Evolutionary conservation across 2,888 invertebrate species (phyloP), one percentile per base, ranked within the genome.

Genomic region (Trachelus troglodyta): DNA sequence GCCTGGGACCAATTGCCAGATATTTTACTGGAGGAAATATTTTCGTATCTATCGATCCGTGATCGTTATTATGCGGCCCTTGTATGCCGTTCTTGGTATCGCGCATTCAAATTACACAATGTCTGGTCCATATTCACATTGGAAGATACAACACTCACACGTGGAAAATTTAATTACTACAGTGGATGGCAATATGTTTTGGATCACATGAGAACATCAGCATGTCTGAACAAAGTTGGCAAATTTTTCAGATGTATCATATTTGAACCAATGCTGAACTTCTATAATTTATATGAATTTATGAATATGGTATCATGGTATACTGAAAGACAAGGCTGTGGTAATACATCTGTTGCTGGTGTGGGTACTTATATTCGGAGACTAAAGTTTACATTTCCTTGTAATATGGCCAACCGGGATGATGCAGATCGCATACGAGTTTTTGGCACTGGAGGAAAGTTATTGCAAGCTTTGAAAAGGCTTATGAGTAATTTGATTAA

Each of bases 221-320:
- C 94, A 80, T 96, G 96, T 84, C 92, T 97, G 69, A 93, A 94
- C 73, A 93, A 94, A 81, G 94, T 96, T 34, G 96, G 96, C 0
- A 92, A 92, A 75, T 93, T 94, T 86, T 93, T 97, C 85, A 93
- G 94, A 79, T 93, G 93, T 12, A 91, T 97, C 40, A 93, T 95
- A 30, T 94, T 97, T 83, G 93, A 94, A 56, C 96, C 96, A 0
- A 95, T 95, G 92, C 92, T 94, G 79, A 96, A 96, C 89, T 96
- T 96, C 85, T 95, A 96, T 90, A 97, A 97, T 89, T 93, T 97
- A 71, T 96, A 95, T 89, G 96, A 97, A 89, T 97, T 97, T 87
- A 95, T 97, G 94, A 95, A 96, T 79, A 94, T 97, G 92, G 89
- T 97, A n/a, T 94, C 95, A 0, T 95, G 95, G 93, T 96, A 95